Evolutionary conservation across 2,113 vertebrate species (phyloP), one percentile per base, ranked within the genome.

Genomic region (Lampris megalopsis): DNA sequence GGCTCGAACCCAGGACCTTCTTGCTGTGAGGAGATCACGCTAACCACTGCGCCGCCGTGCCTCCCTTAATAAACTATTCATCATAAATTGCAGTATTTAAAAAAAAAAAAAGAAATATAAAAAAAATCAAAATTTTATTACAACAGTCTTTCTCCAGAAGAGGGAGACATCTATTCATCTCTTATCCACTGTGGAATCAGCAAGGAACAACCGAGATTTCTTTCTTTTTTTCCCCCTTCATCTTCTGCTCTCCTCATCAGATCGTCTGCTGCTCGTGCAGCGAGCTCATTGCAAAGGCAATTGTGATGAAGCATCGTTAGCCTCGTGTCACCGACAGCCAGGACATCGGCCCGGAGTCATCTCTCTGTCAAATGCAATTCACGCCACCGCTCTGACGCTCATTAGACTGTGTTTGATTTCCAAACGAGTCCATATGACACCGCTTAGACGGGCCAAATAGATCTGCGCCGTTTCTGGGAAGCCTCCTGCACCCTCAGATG

Each of bases 391-490:
- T 11, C 67, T 65, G 54, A 36, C 45, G 65, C 79, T 81, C 59
- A 79, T 83, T 88, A 72, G 52, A 75, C 43, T 59, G 52, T 68
- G 77, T 86, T 88, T 85, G 75, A 82, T 63, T 77, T 79, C 63
- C 52, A 85, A 86, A 82, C 83, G 65, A 84, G 71, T 86, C 73
- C 68, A 13, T 60, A 63, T 66, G 81, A 80, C 85, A 88, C 73
- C 75, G 60, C 78, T 68, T 77, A 82, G 84, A 88, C 80, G 82
- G 84, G 75, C 63, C 63, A 76, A 87, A 82, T 38, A 86, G 85
- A 86, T 81, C 43, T 66, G 68, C 56, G 82, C 37, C 67, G 6
- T 84, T 77, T 81, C 68, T 83, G 48, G 73, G 78, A 80, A 73
- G 84, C 6, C 1, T 37, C 63, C 43, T 69, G 2, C 49, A 72